These are phyloP conservation scores for Polymixis flavicincta DNA, from an alignment of 2,888 invertebrate species.

Conservation along the genomic window DNA sequence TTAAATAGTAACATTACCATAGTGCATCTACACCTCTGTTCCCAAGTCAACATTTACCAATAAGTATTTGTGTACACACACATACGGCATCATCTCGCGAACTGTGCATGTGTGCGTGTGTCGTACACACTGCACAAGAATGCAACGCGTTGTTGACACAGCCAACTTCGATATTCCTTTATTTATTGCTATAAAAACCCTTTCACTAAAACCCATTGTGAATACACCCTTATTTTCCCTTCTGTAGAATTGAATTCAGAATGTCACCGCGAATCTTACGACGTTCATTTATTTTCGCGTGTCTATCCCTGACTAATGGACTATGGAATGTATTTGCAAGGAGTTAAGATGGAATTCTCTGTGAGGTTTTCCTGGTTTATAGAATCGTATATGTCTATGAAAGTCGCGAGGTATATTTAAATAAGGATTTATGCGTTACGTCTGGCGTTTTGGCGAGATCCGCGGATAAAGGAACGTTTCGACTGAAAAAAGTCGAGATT, in stretches of 20 bases:
- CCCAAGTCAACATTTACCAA: slow-evolving; percentile 89
- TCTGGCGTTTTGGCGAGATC: slow-evolving; percentile 90
- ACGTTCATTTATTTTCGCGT: slow-evolving; percentile 64
- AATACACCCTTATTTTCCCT: slow-evolving; percentile 64
- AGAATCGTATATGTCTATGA: slow-evolving; percentile 67
- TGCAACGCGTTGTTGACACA: slow-evolving; percentile 91
- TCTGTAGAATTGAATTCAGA: slow-evolving; percentile 62
- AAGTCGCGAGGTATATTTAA: slow-evolving; percentile 86
- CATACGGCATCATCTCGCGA: slow-evolving; percentile 50
- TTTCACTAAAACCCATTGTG: slow-evolving; percentile 65
- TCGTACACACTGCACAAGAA: slow-evolving; percentile 88
- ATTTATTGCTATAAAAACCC: slow-evolving; percentile 90
- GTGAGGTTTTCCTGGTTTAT: slow-evolving; percentile 59
- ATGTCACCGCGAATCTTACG: slow-evolving; percentile 63
- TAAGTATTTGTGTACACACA: slow-evolving; percentile 87
- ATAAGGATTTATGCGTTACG: slow-evolving; percentile 90
- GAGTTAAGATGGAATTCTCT: slow-evolving; percentile 66
- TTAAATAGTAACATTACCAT: slow-evolving; percentile 47
- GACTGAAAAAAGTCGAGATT: slow-evolving; percentile 82
- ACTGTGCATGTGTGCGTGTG: slow-evolving; percentile 74
- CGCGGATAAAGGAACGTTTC: slow-evolving; percentile 85
- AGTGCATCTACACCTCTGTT: slow-evolving; percentile 73
- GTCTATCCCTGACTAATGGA: slow-evolving; percentile 62
- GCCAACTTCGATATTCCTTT: slow-evolving; percentile 90
- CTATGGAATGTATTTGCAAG: slow-evolving; percentile 67